A percentile compares a stretch with the other conserved stretches of the same genome.
Evolutionary conservation across 2,113 vertebrate species (phyloP).

Genomic region (Syngnathus scovelli): DNA sequence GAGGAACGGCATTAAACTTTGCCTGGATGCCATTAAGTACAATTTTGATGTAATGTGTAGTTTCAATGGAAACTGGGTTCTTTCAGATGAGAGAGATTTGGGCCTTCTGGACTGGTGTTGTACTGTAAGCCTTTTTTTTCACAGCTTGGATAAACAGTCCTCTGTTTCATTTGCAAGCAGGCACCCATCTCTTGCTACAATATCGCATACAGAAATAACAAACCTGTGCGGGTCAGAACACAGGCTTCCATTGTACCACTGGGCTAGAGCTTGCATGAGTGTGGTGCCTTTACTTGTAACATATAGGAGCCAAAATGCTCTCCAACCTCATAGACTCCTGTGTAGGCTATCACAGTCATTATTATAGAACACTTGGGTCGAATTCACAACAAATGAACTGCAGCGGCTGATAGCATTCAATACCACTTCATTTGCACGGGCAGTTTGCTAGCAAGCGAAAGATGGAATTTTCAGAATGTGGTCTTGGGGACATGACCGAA

Average conservation of each 20-base stretch:
- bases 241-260: conserved; percentile 65
- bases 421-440: too few relatives aligned
- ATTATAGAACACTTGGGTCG: conserved; percentile 37
- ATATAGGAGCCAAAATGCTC: conserved; percentile 42
- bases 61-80: conserved; percentile 75
- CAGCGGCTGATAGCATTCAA: too few relatives aligned
- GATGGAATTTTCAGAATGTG: too few relatives aligned
- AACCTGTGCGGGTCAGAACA: conserved; percentile 54
- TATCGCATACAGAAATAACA: conserved; percentile 72
- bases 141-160: conserved; percentile 72
- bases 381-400: too few relatives aligned
- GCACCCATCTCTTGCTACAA: conserved; percentile 54
- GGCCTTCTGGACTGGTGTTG: conserved; percentile 51
- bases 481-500: too few relatives aligned
- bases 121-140: conserved; percentile 67
- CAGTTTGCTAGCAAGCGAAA: too few relatives aligned
- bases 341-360: conserved; percentile 58
- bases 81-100: conserved; percentile 73
- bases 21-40: conserved; percentile 81
- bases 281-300: conserved; percentile 51
- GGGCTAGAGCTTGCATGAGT: conserved; percentile 40
- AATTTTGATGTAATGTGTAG: conserved; percentile 79
- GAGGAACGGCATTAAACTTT: conserved; percentile 77
- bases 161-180: conserved; percentile 61
- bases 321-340: conserved; percentile 51